Evolutionary conservation across 1,140 invertebrate genomes (phyloP), one percentile per base, ranked within the genome.

Genomic region (Caerostris extrusa): DNA sequence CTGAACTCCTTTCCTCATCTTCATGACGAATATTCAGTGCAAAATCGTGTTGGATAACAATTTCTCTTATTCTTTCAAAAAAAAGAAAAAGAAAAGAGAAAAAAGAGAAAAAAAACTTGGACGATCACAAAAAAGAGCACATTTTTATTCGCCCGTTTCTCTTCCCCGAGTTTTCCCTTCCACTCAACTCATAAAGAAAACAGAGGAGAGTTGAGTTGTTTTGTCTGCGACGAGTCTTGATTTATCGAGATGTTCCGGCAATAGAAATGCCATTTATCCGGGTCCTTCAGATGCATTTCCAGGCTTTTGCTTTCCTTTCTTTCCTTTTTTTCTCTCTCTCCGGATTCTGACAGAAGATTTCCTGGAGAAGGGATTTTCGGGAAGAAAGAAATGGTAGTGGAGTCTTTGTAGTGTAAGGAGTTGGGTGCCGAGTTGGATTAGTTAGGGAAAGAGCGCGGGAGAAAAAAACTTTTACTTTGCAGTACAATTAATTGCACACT

Each of bases 201-300:
- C 4, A 10, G 17, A 64, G 61, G 61, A 64, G 61, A 64, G 53
- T 77, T 77, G 71, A 50, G 50, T 34, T 53, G 12, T 77, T 77
- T 50, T 77, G 67, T 19, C 67, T 34, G 71, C 19, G 71, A 10
- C 71, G 10, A 71, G 71, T 77, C 71, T 77, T 34, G 53, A 77
- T 77, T 77, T 77, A 77, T 77, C 71, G 71, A 50, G 71, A 77
- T 77, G 71, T 77, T 77, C 71, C 71, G 61, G 71, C 34, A 77
- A 77, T 77, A 77, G 71, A 77, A 77, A 77, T 34, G 71, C 53
- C 71, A 77, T 77, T 77, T 77, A 77, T 77, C 34, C 19, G 34
- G 10, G 19, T 12, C 71, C 71, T 77, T 19, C 71, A 77, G 19
- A 50, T 77, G 34, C 53, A 34, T 77, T 77, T 77, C 71, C 71